These are phyloP conservation scores for Microtus ochrogaster DNA, from an alignment of 2,113 vertebrate genomes.

Conservation along the genomic window DNA sequence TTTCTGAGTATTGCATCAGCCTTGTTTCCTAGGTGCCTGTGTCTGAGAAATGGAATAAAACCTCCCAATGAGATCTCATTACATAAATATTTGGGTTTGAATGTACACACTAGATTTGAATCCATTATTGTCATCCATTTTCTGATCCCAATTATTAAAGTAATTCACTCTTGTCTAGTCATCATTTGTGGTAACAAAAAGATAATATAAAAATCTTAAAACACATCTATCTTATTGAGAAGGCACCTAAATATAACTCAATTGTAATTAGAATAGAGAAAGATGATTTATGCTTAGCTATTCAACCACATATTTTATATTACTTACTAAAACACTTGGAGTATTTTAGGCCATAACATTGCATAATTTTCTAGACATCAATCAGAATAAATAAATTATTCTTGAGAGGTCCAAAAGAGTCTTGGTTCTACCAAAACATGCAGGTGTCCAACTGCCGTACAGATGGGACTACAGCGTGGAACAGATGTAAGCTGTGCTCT, in stretches of 20 bases:
- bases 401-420: constrained; percentile 14
- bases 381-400: neutral
- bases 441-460: neutral
- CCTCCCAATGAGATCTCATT: constrained; percentile 55
- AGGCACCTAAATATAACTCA: constrained; percentile 19
- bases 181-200: constrained; percentile 46
- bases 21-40: constrained; percentile 54
- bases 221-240: neutral
- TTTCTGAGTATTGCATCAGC: constrained; percentile 77
- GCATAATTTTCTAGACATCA: constrained; percentile 16
- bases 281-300: neutral
- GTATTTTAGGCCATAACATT: constrained; percentile 25
- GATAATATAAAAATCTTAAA: neutral
- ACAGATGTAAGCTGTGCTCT: neutral
- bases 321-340: neutral
- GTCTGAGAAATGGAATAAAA: constrained; percentile 49
- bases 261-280: constrained; percentile 42
- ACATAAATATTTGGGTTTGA: constrained; percentile 38
- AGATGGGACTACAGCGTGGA: neutral
- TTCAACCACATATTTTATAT: neutral
- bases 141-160: constrained; percentile 21
- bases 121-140: constrained; percentile 19
- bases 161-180: constrained; percentile 3
- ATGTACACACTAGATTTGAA: constrained; percentile 41
- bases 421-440: neutral